Evolutionary conservation across 1,140 invertebrate species (phyloP), one percentile per base, ranked within the genome.

Genomic region (Bursaphelenchus mucronatus): DNA sequence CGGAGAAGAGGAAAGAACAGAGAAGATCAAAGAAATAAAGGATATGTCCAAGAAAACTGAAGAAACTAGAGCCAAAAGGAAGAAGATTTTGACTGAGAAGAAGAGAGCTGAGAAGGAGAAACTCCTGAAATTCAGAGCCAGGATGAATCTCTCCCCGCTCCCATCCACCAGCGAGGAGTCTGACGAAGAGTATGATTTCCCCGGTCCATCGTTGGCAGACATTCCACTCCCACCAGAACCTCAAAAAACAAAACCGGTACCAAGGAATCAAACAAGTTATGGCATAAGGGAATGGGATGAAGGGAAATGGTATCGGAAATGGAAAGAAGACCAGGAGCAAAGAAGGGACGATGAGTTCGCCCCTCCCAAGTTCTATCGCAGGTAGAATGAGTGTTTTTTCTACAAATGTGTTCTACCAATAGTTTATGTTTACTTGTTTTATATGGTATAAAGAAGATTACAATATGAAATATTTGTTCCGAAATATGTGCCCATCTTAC

Each of bases 301-400:
- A n/a, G 70, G 58, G 30, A 71, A 71, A 21, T 71, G 71, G 9
- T 55, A 73, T 50, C 53, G 39, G 50, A 51, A 46, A n/a, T 71
- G 70, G 70, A 59, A 71, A 49, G 21, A 46, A 17, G 13, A 43
- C 43, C 71, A 75, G 13, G 63, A 72, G n/a, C 71, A 75, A 6
- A 70, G 75, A 8, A 63, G 70, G n/a, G 66, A 71, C 15, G 70
- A 71, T 13, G 69, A 71, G 49, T 71, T 71, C 55, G 19, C 39
- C 43, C 70, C 70, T 9, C 69, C 69, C 54, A 55, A 21, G n/a
- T 55, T 39, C 30, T 55, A 55, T 6, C 30, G 30, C 5, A 30
- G 30, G 30, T 30, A 30, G 30, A 30, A 30, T 30, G 5, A 5
- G 5, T 30, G 30, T 30, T 30, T 30, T 30, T 30, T 30, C 30